Percentiles rank a stretch among this genome's conserved stretches.
Conservation (phyloP, 2,797 vertebrate species). For the Xerus rutilus region DNA sequence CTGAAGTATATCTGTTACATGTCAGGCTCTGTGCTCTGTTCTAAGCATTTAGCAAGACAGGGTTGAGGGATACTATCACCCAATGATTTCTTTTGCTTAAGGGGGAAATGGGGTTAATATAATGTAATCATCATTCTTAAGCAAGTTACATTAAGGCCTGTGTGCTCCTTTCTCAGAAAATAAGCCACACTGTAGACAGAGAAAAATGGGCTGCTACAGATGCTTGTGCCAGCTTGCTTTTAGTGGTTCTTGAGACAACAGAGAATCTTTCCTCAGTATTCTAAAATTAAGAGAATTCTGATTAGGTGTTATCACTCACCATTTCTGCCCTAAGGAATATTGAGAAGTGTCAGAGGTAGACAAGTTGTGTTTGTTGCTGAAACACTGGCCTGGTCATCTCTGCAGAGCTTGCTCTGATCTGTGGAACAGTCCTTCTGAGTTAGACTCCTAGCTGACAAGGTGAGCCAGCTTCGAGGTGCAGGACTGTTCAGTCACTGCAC, state of each 20-base stretch:
- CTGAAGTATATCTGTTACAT: background rate
- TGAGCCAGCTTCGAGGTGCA: background rate
- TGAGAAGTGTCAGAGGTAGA: background rate
- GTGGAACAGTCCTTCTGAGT: background rate
- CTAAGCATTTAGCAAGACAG: background rate
- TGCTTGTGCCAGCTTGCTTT: background rate
- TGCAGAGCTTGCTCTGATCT: background rate
- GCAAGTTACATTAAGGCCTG: background rate
- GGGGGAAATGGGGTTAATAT: background rate
- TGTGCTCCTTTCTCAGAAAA: slow-evolving; percentile 12
- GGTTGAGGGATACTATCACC: background rate
- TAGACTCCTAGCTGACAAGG: background rate
- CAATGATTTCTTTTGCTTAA: background rate
- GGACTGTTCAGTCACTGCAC: background rate
- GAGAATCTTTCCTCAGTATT: background rate
- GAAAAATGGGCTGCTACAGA: background rate
- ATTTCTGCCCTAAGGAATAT: background rate
- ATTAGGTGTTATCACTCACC: background rate
- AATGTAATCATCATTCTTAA: background rate
- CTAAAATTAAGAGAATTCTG: background rate
- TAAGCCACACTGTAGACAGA: background rate
- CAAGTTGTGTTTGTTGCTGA: background rate
- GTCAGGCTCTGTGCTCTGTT: background rate
- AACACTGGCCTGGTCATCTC: background rate
- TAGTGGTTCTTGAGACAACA: background rate